These are phyloP conservation scores for Dunckerocampus dactyliophorus DNA, from an alignment of 2,113 vertebrate genomes.

Conservation along the genomic window DNA sequence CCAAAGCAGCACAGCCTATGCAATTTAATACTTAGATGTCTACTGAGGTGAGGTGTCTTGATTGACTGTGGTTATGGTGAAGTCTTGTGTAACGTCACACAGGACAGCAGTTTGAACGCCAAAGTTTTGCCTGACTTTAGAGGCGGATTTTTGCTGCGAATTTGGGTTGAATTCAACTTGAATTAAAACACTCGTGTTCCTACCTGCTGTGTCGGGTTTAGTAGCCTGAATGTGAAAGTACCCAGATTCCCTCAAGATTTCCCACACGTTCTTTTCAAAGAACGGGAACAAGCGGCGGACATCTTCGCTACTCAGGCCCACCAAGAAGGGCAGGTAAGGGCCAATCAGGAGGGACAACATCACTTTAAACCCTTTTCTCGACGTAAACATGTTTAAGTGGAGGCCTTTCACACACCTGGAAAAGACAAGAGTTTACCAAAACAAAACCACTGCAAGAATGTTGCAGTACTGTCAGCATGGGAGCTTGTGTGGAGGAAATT, in stretches of 20 bases:
- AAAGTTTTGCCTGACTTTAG: too few species aligned
- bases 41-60: neutral
- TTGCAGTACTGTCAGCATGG: conserved; percentile 20
- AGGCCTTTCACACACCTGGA: conserved; percentile 80
- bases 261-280: conserved; percentile 74
- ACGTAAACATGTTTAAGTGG: conserved; percentile 70
- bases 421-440: neutral
- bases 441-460: conserved; percentile 1
- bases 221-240: conserved; percentile 86
- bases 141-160: too few species aligned
- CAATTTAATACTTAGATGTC: too few species aligned
- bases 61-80: too few species aligned
- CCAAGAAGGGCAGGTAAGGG: conserved; percentile 79
- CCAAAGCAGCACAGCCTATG: too few species aligned
- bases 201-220: conserved; percentile 86
- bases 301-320: conserved; percentile 80
- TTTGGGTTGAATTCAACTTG: too few species aligned
- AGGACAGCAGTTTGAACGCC: too few species aligned
- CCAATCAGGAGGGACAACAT: conserved; percentile 73
- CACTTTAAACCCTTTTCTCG: conserved; percentile 12
- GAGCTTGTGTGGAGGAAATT: conserved; percentile 9
- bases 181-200: neutral
- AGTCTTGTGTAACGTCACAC: too few species aligned
- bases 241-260: conserved; percentile 72
- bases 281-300: conserved; percentile 74